phyloP scores from a whole-genome alignment of 2,797 vertebrate genomes.

The Pyrocephalus nanus region DNA sequence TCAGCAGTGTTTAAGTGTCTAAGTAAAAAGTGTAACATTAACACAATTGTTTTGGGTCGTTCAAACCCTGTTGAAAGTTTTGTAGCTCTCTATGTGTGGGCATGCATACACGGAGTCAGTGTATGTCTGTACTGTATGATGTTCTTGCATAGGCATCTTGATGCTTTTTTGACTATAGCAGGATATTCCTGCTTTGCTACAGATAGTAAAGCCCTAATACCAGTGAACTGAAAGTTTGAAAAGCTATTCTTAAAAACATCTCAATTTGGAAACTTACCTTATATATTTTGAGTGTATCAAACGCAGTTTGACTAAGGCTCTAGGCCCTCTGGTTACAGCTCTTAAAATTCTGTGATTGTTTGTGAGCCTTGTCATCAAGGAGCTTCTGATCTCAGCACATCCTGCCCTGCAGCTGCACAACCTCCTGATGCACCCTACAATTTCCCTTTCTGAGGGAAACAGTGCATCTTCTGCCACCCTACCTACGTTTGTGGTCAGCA shows the following conservation, averaged over 20 bases:
- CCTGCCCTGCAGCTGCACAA: neutral
- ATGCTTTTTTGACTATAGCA: neutral
- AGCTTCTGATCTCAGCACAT: slow-evolving; percentile 24
- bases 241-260: neutral
- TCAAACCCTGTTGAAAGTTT: neutral
- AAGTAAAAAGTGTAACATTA: neutral
- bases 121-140: neutral
- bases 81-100: neutral
- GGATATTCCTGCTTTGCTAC: neutral
- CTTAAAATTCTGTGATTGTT: neutral
- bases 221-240: slow-evolving; percentile 17
- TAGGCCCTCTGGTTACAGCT: neutral
- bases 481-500: neutral
- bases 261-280: neutral
- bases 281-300: neutral
- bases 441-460: neutral
- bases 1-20: neutral
- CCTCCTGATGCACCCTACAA: neutral
- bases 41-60: neutral
- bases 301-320: neutral
- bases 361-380: neutral
- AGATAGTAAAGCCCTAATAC: slow-evolving; percentile 12
- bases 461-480: rapidly evolving
- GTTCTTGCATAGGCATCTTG: neutral
- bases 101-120: neutral